phyloP scores from a whole-genome alignment of 2,797 vertebrate species.

The Coracias cyanogaster region DNA sequence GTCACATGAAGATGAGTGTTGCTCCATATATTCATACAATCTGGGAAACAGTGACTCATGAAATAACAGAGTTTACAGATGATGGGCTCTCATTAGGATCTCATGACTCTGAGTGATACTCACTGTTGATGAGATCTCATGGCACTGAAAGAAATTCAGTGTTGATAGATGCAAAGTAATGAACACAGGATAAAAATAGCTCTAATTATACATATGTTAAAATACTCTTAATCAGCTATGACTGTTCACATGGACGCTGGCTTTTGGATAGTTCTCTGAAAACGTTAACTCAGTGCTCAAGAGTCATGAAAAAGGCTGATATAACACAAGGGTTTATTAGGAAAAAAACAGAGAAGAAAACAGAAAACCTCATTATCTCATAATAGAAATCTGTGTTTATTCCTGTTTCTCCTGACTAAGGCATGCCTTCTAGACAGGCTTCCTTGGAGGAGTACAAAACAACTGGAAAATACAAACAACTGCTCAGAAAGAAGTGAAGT shows the following conservation, averaged over 20 bases:
- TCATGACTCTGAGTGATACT: slow-evolving; percentile 56
- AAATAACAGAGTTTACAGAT: slow-evolving; percentile 21
- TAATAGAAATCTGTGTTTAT: not conserved
- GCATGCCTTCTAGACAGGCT: not conserved
- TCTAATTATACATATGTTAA: not conserved
- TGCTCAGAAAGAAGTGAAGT: not conserved
- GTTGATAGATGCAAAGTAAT: slow-evolving; percentile 24
- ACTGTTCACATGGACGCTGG: not conserved
- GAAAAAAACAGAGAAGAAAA: not conserved
- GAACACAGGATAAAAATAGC: slow-evolving; percentile 37
- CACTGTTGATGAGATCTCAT: not conserved
- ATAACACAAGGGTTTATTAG: slow-evolving; percentile 2
- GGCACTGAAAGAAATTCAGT: slow-evolving; percentile 48
- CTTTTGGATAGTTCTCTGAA: slow-evolving; percentile 31
- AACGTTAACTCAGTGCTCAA: slow-evolving; percentile 8
- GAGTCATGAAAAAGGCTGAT: not conserved
- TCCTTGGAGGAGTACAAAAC: not conserved
- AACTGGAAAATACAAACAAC: not conserved
- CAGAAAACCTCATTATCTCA: slow-evolving; percentile 38
- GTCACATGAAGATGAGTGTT: slow-evolving; percentile 33
- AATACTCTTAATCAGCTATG: slow-evolving; percentile 27
- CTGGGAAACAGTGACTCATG: slow-evolving; percentile 62
- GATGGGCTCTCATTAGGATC: not conserved
- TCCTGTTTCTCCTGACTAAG: not conserved
- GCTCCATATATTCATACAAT: slow-evolving; percentile 10